Evolutionary conservation across 2,888 invertebrate genomes (phyloP).

Genomic region (Limnephilus marmoratus): DNA sequence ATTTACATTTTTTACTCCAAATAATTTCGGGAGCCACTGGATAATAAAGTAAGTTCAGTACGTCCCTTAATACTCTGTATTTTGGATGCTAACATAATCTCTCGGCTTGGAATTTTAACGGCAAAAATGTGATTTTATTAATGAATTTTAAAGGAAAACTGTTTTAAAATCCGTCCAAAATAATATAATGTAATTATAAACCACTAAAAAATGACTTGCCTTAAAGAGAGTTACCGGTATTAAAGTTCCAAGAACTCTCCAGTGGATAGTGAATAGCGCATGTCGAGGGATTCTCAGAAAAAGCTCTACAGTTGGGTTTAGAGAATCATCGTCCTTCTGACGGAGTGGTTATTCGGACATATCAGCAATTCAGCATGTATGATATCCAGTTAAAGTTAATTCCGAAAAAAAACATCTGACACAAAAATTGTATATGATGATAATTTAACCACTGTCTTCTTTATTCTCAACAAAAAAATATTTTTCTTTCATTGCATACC

Average conservation of each 20-base stretch:
- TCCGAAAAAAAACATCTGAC: background rate
- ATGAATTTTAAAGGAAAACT: too few relatives aligned
- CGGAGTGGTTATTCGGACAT: background rate
- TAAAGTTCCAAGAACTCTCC: background rate
- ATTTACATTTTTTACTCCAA: too few relatives aligned
- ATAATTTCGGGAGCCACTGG: too few relatives aligned
- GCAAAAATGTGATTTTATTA: too few relatives aligned
- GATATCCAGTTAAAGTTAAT: background rate
- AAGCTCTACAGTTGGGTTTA: background rate
- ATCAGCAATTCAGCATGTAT: background rate
- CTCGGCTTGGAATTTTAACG: too few relatives aligned
- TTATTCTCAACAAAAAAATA: too few relatives aligned
- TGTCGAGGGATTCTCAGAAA: background rate
- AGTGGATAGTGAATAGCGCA: background rate
- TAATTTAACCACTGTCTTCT: background rate
- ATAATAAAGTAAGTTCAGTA: too few relatives aligned
- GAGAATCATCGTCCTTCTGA: background rate
- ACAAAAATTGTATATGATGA: background rate
- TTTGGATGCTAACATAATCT: too few relatives aligned
- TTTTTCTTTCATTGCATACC: background rate
- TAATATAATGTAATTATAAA: background rate
- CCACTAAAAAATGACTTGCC: background rate
- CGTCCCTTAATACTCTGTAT: too few relatives aligned
- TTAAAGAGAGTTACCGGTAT: background rate
- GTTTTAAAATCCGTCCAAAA: background rate